These are phyloP conservation scores for Trichonephila clavipes DNA, from an alignment of 1,140 invertebrate species.

Conservation along the genomic window DNA sequence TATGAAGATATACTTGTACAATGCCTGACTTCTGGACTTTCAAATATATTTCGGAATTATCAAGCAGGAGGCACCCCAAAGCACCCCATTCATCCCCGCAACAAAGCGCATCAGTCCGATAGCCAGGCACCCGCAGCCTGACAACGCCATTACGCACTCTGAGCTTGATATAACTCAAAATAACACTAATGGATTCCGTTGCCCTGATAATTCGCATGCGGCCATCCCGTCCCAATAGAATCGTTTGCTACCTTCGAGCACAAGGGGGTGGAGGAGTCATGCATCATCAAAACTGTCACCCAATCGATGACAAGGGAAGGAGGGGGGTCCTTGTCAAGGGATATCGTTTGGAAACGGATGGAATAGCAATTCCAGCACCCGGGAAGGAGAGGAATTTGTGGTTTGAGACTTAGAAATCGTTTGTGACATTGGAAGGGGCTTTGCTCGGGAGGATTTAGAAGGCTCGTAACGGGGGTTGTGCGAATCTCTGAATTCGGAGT, in stretches of 20 bases:
- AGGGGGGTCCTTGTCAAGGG: background rate
- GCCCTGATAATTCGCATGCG: conserved; percentile 1
- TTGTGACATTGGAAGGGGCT: background rate
- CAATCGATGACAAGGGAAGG: background rate
- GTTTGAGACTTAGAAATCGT: background rate
- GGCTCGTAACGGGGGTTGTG: too few relatives aligned
- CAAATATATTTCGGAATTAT: too few relatives aligned
- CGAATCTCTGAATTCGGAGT: background rate
- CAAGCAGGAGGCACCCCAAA: too few relatives aligned
- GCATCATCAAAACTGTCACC: conserved; percentile 15
- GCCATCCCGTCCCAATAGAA: conserved; percentile 14
- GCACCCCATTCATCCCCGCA: background rate
- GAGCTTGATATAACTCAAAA: conserved; percentile 25
- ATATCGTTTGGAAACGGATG: conserved; percentile 5
- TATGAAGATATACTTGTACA: too few relatives aligned
- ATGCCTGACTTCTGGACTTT: too few relatives aligned
- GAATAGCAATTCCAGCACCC: background rate
- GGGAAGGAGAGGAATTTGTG: conserved; percentile 3
- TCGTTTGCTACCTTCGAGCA: background rate
- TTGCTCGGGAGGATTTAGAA: background rate
- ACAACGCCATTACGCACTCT: background rate
- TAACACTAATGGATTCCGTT: conserved; percentile 7
- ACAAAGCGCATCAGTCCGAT: background rate
- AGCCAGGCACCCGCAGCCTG: background rate
- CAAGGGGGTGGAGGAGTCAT: background rate